These are phyloP conservation scores for Autographa gamma DNA, from an alignment of 2,888 invertebrate genomes.

Conservation along the genomic window DNA sequence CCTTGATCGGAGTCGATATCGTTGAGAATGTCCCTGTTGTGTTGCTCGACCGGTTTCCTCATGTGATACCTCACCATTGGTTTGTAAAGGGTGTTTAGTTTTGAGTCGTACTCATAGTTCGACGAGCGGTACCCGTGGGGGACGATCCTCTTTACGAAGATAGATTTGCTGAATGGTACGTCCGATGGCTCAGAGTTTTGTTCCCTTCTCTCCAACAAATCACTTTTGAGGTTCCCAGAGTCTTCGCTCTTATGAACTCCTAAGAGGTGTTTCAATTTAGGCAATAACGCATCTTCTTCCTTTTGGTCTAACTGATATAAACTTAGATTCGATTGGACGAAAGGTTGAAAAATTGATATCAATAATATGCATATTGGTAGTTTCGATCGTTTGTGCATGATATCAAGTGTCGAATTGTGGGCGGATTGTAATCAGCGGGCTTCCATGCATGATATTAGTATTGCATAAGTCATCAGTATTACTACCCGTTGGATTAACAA, in stretches of 20 bases:
- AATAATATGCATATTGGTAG: conserved; percentile 37
- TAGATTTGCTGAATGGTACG: conserved; percentile 18
- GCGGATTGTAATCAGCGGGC: conserved; percentile 21
- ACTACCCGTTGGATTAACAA: background rate
- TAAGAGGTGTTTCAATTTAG: conserved; percentile 14
- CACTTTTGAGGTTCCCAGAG: background rate
- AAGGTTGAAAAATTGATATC: conserved; percentile 25
- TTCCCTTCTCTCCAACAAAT: background rate
- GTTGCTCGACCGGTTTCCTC: conserved; percentile 33
- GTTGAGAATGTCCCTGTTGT: conserved; percentile 17
- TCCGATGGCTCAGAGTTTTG: background rate
- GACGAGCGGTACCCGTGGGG: conserved; percentile 51
- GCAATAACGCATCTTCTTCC: background rate
- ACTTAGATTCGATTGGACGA: conserved; percentile 11
- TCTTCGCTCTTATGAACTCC: background rate
- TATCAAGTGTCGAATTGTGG: conserved; percentile 9
- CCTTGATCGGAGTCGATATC: conserved; percentile 16
- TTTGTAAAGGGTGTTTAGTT: conserved; percentile 56
- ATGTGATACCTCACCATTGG: conserved; percentile 60
- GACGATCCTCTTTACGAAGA: conserved; percentile 55
- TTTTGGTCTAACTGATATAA: conserved; percentile 24
- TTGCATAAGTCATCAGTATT: conserved; percentile 20
- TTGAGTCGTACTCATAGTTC: conserved; percentile 52
- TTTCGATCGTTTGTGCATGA: conserved; percentile 27
- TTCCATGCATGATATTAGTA: conserved; percentile 36